Base-by-base conservation (phyloP, 2,888 invertebrate genomes). In the Acleris emargana region DNA sequence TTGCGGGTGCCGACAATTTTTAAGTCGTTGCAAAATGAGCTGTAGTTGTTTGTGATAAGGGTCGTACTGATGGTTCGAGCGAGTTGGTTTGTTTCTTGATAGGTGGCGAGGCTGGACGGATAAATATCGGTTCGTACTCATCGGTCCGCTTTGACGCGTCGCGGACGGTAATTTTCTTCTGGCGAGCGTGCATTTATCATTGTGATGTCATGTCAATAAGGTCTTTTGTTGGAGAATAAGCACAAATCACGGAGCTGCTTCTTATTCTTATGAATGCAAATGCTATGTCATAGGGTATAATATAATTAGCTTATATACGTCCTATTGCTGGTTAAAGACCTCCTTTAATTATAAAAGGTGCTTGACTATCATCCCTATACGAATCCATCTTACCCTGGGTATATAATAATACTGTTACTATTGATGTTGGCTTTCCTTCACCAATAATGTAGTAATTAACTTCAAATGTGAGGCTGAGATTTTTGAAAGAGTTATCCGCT, bases 71-170 rank as follows among this genome's bases (percentile, higher is more conserved):
- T 63, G 42, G 72, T 59, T 72, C 62, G 70, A 66, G 51, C 61
- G 69, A 71, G 67, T 70, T 75, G 72, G 74, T 69, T 72, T 70
- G 75, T 73, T 70, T 73, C 75, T 76, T 82, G 82, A 83, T 84
- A 81, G 83, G 80, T 80, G 74, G 73, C 80, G 84, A 84, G 83
- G 84, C 83, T 83, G 79, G 82, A 81, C 82, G 80, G 79, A 86
- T 87, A 86, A 83, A 86, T 87, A 86, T 84, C 86, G 79, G 75
- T 79, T 76, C 77, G 63, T 66, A 68, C 71, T 69, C 75, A 64
- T 67, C 72, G 73, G 67, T 58, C 75, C 74, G 78, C 82, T 81
- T 83, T 82, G 82, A 86, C 83, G 82, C 80, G 72, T 67, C 72
- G 80, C 79, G 84, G 81, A 78, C 81, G 80, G 82, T 82, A 79